Evolutionary conservation across 1,140 invertebrate genomes (phyloP).

Genomic region (Belonocnema kinseyi): DNA sequence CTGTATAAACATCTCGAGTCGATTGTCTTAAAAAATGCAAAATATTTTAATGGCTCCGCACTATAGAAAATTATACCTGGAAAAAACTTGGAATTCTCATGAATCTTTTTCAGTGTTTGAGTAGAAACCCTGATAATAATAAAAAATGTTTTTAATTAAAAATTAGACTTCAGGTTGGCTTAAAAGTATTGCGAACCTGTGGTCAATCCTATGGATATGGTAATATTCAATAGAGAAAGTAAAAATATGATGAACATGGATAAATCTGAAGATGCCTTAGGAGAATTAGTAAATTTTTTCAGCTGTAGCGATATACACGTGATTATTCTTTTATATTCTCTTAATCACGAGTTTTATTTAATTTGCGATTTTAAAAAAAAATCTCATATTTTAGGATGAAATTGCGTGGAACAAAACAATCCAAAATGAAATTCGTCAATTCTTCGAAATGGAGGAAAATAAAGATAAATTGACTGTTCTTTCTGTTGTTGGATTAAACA

Average conservation of each 20-base stretch:
- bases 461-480: conserved; percentile 76
- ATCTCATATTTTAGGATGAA: conserved; percentile 48
- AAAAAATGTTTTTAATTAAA: conserved; percentile 31
- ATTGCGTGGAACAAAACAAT: conserved; percentile 70
- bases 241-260: conserved; percentile 37
- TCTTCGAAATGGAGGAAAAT: conserved; percentile 75
- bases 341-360: conserved; percentile 24
- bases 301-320: conserved; percentile 48
- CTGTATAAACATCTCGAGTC: too few species aligned
- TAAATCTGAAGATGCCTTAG: conserved; percentile 41
- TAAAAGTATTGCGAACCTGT: conserved; percentile 76
- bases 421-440: conserved; percentile 81
- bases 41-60: too few species aligned
- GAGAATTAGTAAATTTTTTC: conserved; percentile 49
- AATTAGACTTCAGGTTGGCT: conserved; percentile 57
- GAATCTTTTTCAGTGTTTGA: too few species aligned
- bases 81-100: too few species aligned
- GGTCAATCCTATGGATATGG: conserved; percentile 82
- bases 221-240: conserved; percentile 61
- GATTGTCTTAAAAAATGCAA: too few species aligned
- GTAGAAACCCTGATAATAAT: too few species aligned
- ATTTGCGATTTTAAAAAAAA: conserved; percentile 48
- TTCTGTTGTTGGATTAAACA: conserved; percentile 78
- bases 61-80: too few species aligned
- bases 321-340: conserved; percentile 45